A percentile compares a stretch with the other conserved stretches of the same genome.
phyloP scores from a whole-genome alignment of 1,140 invertebrate genomes.

The Penaeus japonicus region DNA sequence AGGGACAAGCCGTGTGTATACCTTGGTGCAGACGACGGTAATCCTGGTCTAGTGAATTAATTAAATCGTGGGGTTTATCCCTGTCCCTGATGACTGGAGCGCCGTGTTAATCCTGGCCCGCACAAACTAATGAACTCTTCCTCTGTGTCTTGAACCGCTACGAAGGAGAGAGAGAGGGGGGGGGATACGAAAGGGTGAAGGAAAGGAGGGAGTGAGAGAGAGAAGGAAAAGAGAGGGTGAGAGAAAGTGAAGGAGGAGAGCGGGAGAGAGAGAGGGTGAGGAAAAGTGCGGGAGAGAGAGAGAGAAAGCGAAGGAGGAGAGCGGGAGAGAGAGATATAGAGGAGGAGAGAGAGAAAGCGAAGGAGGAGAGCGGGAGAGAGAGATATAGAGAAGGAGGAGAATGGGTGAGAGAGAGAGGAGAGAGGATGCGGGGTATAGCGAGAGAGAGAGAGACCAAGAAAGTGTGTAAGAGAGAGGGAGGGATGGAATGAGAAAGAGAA shows the following conservation, averaged over 20 bases:
- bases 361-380: not conserved
- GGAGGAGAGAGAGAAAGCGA: too few relatives aligned
- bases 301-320: not conserved
- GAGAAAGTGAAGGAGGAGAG: not conserved
- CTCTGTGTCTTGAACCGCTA: too few relatives aligned
- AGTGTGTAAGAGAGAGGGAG: not conserved
- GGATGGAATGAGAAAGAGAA: not conserved
- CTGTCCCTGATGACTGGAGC: conserved; percentile 11
- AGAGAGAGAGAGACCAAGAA: not conserved
- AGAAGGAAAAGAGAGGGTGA: not conserved
- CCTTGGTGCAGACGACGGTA: too few relatives aligned
- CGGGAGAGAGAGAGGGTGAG: not conserved
- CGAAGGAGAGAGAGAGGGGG: not conserved
- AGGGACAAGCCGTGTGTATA: too few relatives aligned
- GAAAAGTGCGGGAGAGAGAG: not conserved
- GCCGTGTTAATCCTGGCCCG: conserved; percentile 6
- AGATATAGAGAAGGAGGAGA: not conserved
- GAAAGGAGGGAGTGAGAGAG: not conserved
- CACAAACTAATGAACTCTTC: conserved; percentile 36
- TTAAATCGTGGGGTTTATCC: conserved; percentile 21
- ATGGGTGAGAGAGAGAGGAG: not conserved
- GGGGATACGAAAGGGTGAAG: not conserved
- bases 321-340: not conserved
- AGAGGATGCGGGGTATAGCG: not conserved
- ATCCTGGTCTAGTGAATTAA: too few relatives aligned